Conservation (phyloP, 2,888 invertebrate species). For the Epistrophe grossulariae region DNA sequence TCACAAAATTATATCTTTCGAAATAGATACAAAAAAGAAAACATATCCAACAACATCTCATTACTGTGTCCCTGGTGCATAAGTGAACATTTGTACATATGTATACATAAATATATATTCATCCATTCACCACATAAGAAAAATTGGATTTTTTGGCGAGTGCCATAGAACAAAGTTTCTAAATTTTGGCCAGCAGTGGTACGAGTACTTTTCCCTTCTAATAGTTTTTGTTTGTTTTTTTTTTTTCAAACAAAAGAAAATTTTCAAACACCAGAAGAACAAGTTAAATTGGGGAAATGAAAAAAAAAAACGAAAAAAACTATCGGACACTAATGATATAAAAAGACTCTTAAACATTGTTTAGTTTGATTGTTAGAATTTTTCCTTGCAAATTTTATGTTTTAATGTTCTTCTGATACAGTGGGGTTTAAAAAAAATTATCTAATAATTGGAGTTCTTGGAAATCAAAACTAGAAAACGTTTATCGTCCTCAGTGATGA, state of each 20-base stretch:
- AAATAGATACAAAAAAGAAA: constrained; percentile 30
- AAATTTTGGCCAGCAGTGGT: constrained; percentile 63
- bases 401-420: constrained; percentile 6
- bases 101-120: no score
- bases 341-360: constrained; percentile 21
- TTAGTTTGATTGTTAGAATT: constrained; percentile 29
- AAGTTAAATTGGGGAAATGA: constrained; percentile 55
- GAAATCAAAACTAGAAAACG: not conserved
- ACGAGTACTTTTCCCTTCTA: constrained; percentile 27
- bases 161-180: constrained; percentile 65
- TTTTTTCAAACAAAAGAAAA: constrained; percentile 46
- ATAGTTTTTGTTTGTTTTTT: constrained; percentile 16
- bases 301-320: constrained; percentile 59
- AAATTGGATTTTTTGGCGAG: constrained; percentile 55
- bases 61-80: constrained; percentile 45
- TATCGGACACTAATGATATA: constrained; percentile 61
- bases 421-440: not conserved
- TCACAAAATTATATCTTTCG: constrained; percentile 42
- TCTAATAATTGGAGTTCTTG: not conserved
- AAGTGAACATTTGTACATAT: not conserved
- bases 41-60: constrained; percentile 33
- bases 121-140: constrained; percentile 41
- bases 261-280: constrained; percentile 58
- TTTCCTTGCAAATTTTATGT: constrained; percentile 2
- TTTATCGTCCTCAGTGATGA: no score